Conservation (phyloP, 2,797 vertebrate genomes). For the Gallirallus australis region DNA sequence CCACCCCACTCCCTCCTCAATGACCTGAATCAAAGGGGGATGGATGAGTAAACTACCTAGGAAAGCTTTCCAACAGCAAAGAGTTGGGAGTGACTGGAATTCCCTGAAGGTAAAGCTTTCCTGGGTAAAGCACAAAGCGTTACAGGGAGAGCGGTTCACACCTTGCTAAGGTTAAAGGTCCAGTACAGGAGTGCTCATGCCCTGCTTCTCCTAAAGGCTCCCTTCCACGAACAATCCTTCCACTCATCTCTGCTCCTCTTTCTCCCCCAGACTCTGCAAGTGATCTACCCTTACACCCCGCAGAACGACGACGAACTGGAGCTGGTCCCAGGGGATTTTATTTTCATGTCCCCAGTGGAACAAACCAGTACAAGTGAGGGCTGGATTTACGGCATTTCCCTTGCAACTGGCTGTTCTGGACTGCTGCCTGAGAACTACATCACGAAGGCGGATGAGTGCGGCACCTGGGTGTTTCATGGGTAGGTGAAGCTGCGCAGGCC, state of each 20-base stretch:
- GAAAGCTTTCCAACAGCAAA: not conserved
- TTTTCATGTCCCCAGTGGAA: slow-evolving; percentile 95
- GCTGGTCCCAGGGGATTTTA: slow-evolving; percentile 92
- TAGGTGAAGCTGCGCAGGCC: slow-evolving; percentile 64
- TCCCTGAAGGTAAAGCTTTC: not conserved
- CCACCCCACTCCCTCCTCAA: too few relatives aligned
- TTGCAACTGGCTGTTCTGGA: slow-evolving; percentile 91
- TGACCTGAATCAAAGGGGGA: not conserved
- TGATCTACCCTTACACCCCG: slow-evolving; percentile 95
- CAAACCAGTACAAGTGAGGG: slow-evolving; percentile 94
- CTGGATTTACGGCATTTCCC: slow-evolving; percentile 94
- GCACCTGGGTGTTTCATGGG: slow-evolving; percentile 97
- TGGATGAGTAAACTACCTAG: not conserved
- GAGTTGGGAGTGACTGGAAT: not conserved
- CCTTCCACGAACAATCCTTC: not conserved
- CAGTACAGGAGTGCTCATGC: not conserved
- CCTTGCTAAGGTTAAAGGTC: not conserved
- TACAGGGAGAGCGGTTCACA: not conserved
- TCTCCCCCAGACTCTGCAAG: slow-evolving; percentile 89
- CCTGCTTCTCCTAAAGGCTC: not conserved
- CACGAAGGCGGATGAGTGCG: slow-evolving; percentile 92
- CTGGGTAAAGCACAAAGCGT: not conserved
- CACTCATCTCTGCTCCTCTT: not conserved
- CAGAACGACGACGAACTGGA: slow-evolving; percentile 98
- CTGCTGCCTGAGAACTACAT: slow-evolving; percentile 97